Evolutionary conservation across 2,888 invertebrate species (phyloP).

Genomic region (Athripsodes cinereus): DNA sequence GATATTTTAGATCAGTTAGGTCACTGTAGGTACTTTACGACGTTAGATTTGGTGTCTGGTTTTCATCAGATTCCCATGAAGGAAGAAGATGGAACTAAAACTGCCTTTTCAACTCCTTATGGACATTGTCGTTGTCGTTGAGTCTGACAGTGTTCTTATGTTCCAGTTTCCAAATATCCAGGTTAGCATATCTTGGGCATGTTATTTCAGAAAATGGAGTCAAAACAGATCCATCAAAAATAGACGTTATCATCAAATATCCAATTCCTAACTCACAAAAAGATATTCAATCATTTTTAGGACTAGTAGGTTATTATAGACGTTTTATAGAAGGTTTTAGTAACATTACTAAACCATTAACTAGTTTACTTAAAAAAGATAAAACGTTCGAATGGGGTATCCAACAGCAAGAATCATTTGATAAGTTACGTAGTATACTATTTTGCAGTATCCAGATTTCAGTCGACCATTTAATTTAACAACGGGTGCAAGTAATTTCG

Average conservation of each 20-base stretch:
- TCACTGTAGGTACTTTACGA: too few relatives aligned
- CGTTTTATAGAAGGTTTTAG: background rate
- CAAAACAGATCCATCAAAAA: background rate
- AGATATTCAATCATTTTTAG: conserved; percentile 5
- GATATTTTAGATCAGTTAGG: too few relatives aligned
- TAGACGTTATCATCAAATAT: background rate
- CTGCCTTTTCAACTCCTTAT: too few relatives aligned
- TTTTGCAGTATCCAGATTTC: background rate
- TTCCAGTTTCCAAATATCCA: too few relatives aligned
- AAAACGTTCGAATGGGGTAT: background rate
- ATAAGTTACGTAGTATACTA: background rate
- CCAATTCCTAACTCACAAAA: background rate
- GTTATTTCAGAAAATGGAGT: background rate
- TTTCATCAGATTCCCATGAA: too few relatives aligned
- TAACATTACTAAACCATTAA: background rate
- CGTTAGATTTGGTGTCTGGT: too few relatives aligned
- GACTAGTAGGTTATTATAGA: too few relatives aligned
- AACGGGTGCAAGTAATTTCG: background rate
- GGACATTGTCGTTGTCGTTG: too few relatives aligned
- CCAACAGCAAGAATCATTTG: conserved; percentile 3
- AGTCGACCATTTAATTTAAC: conserved; percentile 2
- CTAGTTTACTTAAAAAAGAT: background rate
- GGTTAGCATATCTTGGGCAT: conserved; percentile 3
- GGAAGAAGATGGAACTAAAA: too few relatives aligned
- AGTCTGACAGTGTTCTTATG: too few relatives aligned